Base-by-base conservation (phyloP, 1,140 invertebrate species). In the Choristoneura fumiferana region DNA sequence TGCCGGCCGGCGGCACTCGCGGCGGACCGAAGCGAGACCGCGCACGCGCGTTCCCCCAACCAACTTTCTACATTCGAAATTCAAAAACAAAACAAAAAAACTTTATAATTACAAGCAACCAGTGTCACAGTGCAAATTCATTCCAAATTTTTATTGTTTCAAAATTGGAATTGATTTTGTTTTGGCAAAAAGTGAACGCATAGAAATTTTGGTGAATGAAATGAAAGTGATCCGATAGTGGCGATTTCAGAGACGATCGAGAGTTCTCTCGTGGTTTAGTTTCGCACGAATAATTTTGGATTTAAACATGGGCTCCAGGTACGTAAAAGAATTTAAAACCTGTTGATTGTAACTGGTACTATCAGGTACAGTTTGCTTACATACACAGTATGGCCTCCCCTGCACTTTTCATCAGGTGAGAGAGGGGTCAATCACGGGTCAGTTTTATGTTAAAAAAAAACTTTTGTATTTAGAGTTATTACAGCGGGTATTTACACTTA, bases 1-100 rank as follows among this genome's bases (percentile, higher is more conserved):
- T 49, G 43, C 43, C 43, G 43, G 43, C 43, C 43, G 43, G 43
- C 43, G 43, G 43, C 43, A 49, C 43, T 49, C 43, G 43, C 43
- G 22, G 18, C 14, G 43, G 43, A 49, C 43, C 43, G 22, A 49
- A 22, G 43, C 43, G 18, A 17, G 43, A 29, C 43, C 18, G 43
- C 43, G 43, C 43, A 49, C 43, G 43, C 43, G 35, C 9, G 43
- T 18, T 12, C 33, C 33, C 49, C 49, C 8, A 18, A 53, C 34
- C 10, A 36, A 35, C 52, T 54, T 54, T 36, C 34, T 54, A 36
- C 52, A 54, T 54, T 54, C 52, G 34, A 29, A 54, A 54, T 36
- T 34, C 52, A 54, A 54, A 54, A 34, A 54, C 52, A 54, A 18
- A 54, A 36, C 13, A 35, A 33, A 53, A 29, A 34, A 34, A 52